Base-by-base conservation (phyloP, 2,113 vertebrate genomes). In the Labeo catla region DNA sequence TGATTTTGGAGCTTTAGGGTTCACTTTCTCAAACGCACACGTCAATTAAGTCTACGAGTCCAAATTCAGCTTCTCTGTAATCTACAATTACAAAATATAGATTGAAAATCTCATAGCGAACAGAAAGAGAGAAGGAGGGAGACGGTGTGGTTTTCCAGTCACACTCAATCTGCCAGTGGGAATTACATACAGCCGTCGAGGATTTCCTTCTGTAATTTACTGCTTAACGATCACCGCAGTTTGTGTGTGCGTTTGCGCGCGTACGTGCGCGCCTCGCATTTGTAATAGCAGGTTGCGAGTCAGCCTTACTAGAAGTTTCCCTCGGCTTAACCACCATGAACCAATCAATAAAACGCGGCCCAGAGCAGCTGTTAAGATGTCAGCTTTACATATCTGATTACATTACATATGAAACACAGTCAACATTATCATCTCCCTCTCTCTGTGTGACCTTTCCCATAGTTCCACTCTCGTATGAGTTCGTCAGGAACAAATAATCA, bases 121-220 rank as follows among this genome's bases (percentile, higher is more conserved):
- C 50, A 72, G 63, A 86, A 85, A 57, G 50, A 52, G 76, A 59
- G 81, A 72, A 66, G 47, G 39, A 84, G 61, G 59, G 50, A 82
- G 77, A 88, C 13, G 70, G 57, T 90, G 88, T 90, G 91, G 90
- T 89, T 92, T 91, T 90, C 81, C 86, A 76, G 85, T 87, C 89
- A 91, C 79, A 90, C 87, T 90, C 85, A 91, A 78, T 81, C 77
- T 86, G 87, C 83, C 87, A 87, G 79, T 78, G 83, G 86, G 88
- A 89, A 92, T 93, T 92, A 90, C 90, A 91, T 85, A 76, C 90
- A 89, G 54, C 86, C 87, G 88, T 91, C 88, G 89, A 89, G 87
- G 82, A 90, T 89, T 92, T 91, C 87, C 89, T 88, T 88, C 88
- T 34, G 87, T 86, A 88, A 88, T 90, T 91, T 91, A 91, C 85